Evolutionary conservation across 2,888 invertebrate genomes (phyloP), one percentile per base, ranked within the genome.

Genomic region (Epistrophella euchroma): DNA sequence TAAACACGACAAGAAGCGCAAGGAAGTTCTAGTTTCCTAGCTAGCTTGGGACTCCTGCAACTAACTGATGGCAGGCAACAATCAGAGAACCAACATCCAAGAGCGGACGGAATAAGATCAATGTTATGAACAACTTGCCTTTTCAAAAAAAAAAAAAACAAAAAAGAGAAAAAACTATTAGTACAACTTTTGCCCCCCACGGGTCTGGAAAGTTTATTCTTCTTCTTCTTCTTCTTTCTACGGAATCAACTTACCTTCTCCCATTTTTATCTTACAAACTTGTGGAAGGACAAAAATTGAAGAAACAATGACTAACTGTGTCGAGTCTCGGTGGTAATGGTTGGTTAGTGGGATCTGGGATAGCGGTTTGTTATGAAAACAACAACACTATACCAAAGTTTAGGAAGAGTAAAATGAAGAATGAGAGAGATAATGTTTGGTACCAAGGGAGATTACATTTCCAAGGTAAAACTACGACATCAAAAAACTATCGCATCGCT

Each of bases 221-320:
- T 55, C 58, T 58, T 37, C 22, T 19, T 50, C 11, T 32, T 32
- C 32, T 22, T 2, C 28, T 32, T 62, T 62, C 68, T 25, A 52
- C 45, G 70, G 68, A 47, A 35, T 71, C 22, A 22, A 17, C 47
- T 79, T 79, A 66, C 72, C 72, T 73, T 68, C 64, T 47, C 7
- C 4, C 52, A 19, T 47, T 40, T 43, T 22, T 45, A 13, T 28
- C 28, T 17, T 10, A 47, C 4, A 32, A 47, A 13, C 13, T 32
- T 15, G 19, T 50, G 47, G 2, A 11, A n/a, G 40, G 19, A 19
- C 17, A 72, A 76, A 50, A 52, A 77, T 32, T 32, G 28, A 17
- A 47, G 43, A 66, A 47, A 71, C 74, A 82, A 66, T 76, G 60
- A 64, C 40, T 83, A 84, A 79, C 84, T 79, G 74, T 84, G 84